A percentile compares a stretch with the other conserved stretches of the same genome.
Conservation (phyloP, 2,888 invertebrate genomes). For the Archips xylosteana region DNA sequence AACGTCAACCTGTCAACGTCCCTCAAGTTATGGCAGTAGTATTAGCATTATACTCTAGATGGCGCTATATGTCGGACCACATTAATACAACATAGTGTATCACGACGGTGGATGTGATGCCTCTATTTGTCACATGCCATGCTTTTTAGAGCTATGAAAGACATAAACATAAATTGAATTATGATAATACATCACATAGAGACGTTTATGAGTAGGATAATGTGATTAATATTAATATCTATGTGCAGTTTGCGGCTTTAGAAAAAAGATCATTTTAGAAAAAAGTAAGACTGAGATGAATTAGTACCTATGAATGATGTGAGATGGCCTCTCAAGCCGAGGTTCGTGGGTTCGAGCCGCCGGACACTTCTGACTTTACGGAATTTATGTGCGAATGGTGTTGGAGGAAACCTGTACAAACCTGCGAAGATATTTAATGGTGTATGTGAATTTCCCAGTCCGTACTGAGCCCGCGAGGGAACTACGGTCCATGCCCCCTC, state of each 20-base stretch:
- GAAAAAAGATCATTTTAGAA: too few relatives aligned
- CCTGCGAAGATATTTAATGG: too few relatives aligned
- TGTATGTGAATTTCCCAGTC: too few relatives aligned
- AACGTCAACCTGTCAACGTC: not conserved
- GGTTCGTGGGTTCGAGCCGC: too few relatives aligned
- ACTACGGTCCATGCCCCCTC: too few relatives aligned
- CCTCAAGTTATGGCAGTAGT: not conserved
- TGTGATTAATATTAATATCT: not conserved
- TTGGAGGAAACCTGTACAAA: too few relatives aligned
- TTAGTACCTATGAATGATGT: not conserved
- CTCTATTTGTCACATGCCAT: not conserved
- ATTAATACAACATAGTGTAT: not conserved
- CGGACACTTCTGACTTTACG: too few relatives aligned
- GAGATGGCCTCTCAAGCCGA: too few relatives aligned
- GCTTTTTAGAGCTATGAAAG: not conserved
- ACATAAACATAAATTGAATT: not conserved
- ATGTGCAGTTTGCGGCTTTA: not conserved
- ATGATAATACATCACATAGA: not conserved
- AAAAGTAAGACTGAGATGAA: too few relatives aligned
- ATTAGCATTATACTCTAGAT: not conserved
- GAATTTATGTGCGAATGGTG: too few relatives aligned
- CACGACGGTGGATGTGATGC: not conserved
- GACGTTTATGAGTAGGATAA: not conserved
- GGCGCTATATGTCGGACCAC: not conserved
- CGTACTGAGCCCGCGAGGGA: too few relatives aligned